A percentile compares a stretch with the other conserved stretches of the same genome.
These are phyloP conservation scores for Dichetophora obliterata DNA, from an alignment of 2,888 invertebrate genomes.

Conservation along the genomic window DNA sequence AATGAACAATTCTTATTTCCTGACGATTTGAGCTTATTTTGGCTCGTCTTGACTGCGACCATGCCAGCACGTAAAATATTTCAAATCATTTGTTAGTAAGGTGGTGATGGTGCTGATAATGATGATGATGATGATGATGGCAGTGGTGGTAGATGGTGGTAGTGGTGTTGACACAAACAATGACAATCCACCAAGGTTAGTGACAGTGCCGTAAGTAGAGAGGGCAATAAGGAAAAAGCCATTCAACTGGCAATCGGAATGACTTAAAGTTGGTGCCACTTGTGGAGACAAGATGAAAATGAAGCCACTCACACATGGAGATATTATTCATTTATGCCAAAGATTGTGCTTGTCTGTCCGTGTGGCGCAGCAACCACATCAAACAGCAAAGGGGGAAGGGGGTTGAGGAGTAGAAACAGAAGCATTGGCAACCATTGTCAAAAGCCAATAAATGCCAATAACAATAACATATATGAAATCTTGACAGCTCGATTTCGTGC, in stretches of 20 bases:
- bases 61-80: background rate
- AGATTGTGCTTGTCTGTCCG: constrained; percentile 25
- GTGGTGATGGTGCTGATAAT: background rate
- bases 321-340: constrained; percentile 54
- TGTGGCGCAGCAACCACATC: background rate
- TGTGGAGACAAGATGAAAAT: background rate
- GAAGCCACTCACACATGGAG: constrained; percentile 45
- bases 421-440: background rate
- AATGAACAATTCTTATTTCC: too few relatives aligned
- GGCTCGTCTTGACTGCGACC: constrained; percentile 3
- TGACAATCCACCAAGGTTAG: background rate
- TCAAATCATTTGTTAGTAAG: constrained; percentile 4
- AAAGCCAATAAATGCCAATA: constrained; percentile 14
- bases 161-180: background rate
- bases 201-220: too few relatives aligned
- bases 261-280: constrained; percentile 14
- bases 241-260: constrained; percentile 22
- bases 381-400: background rate
- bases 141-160: background rate
- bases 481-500: constrained; percentile 10
- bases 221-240: background rate
- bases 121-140: background rate
- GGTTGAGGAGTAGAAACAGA: background rate
- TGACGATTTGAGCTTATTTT: too few relatives aligned
- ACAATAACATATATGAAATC: constrained; percentile 22